A percentile compares a stretch with the other conserved stretches of the same genome.
Conservation (phyloP, 2,113 vertebrate species). For the Pampusana beccarii region DNA sequence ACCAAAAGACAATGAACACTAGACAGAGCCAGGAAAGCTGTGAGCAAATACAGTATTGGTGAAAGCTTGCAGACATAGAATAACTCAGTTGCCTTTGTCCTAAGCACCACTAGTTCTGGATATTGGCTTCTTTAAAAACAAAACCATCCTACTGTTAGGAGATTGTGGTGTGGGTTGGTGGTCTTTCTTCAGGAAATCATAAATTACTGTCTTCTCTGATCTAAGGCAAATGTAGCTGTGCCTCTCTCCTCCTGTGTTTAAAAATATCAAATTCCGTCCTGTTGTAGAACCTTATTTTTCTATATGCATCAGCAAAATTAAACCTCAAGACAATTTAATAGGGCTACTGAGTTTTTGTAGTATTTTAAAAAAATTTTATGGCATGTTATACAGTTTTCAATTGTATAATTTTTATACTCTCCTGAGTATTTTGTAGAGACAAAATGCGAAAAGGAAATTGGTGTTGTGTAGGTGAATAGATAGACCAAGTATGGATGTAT, state of each 20-base stretch:
- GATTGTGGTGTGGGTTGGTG: not conserved
- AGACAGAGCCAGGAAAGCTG: not conserved
- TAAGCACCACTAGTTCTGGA: not conserved
- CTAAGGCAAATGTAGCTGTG: not conserved
- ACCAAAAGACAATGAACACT: not conserved
- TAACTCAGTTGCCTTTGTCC: not conserved
- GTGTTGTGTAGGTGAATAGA: no score
- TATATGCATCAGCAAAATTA: not conserved
- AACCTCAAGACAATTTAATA: not conserved
- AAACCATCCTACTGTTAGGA: not conserved
- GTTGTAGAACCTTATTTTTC: not conserved
- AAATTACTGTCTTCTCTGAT: not conserved
- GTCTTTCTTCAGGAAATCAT: not conserved
- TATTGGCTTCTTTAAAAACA: not conserved
- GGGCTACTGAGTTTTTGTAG: not conserved
- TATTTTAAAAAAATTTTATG: not conserved
- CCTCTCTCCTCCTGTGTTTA: not conserved
- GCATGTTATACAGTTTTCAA: not conserved
- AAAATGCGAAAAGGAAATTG: no score
- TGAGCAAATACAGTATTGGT: not conserved
- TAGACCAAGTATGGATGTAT: no score
- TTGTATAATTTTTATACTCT: not conserved
- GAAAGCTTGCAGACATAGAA: not conserved
- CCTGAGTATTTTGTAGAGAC: not conserved
- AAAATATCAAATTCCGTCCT: not conserved